A percentile compares a stretch with the other conserved stretches of the same genome.
Conservation (phyloP, 2,113 vertebrate species). For the Psophia crepitans region DNA sequence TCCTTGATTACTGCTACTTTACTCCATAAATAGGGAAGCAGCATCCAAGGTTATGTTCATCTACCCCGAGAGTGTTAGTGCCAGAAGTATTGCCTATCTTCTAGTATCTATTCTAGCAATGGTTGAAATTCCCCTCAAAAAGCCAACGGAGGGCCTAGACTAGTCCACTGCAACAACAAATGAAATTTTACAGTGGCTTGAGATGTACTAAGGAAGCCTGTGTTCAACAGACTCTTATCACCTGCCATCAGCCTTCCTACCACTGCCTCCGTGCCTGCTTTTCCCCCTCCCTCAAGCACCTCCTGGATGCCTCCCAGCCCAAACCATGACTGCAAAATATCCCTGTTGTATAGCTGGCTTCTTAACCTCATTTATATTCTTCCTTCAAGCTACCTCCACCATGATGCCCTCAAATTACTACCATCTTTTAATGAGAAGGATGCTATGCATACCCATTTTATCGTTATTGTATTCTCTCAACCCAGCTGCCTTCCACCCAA, state of each 20-base stretch:
- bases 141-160: neutral
- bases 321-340: constrained; percentile 47
- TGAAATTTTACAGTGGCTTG: neutral
- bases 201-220: neutral
- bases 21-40: neutral
- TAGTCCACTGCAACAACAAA: neutral
- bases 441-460: constrained; percentile 42
- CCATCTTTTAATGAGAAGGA: constrained; percentile 56
- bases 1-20: neutral
- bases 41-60: fast-evolving
- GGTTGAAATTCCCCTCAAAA: neutral
- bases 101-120: neutral
- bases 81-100: fast-evolving
- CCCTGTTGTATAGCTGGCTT: constrained; percentile 46
- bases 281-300: neutral
- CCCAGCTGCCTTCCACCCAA: constrained; percentile 42
- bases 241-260: neutral
- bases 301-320: constrained; percentile 16
- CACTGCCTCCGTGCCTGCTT: neutral
- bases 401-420: constrained; percentile 47
- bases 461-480: constrained; percentile 31
- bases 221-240: neutral
- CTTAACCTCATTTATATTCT: constrained; percentile 65
- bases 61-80: neutral
- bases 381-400: constrained; percentile 52